phyloP scores from a whole-genome alignment of 2,113 vertebrate genomes.

The Recurvirostra avosetta region DNA sequence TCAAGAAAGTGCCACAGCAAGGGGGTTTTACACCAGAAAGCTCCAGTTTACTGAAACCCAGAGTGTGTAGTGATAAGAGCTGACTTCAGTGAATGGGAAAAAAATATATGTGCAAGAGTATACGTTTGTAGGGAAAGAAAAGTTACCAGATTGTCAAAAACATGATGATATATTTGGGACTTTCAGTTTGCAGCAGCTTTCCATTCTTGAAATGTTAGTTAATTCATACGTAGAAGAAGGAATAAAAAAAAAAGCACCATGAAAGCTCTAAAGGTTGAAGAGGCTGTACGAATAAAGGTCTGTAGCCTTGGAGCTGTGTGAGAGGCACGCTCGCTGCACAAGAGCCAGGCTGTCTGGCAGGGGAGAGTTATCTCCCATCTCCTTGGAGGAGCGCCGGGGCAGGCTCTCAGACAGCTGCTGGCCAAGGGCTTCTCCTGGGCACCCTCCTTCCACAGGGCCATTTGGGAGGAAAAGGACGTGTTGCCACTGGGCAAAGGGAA shows the following conservation, averaged over 20 bases:
- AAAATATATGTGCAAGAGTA: neutral
- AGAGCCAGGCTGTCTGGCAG: neutral
- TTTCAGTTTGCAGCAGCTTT: neutral
- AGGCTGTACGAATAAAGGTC: neutral
- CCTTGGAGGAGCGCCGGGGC: fast-evolving
- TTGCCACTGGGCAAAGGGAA: neutral
- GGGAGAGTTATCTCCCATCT: neutral
- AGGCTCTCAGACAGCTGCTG: neutral
- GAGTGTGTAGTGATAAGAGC: neutral
- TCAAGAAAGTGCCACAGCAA: neutral
- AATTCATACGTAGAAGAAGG: neutral
- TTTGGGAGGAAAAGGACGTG: neutral
- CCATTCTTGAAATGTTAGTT: neutral
- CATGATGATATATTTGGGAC: neutral
- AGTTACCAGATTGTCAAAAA: neutral
- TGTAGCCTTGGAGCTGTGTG: neutral
- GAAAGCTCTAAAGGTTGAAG: neutral
- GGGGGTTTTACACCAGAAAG: neutral
- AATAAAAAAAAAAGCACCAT: neutral
- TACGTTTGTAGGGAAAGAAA: neutral
- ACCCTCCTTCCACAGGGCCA: neutral
- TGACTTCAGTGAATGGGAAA: neutral
- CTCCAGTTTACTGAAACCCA: neutral
- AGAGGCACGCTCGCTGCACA: neutral
- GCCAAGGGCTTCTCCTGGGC: neutral